phyloP scores from a whole-genome alignment of 1,140 invertebrate genomes.

The Glossosoma conforme region DNA sequence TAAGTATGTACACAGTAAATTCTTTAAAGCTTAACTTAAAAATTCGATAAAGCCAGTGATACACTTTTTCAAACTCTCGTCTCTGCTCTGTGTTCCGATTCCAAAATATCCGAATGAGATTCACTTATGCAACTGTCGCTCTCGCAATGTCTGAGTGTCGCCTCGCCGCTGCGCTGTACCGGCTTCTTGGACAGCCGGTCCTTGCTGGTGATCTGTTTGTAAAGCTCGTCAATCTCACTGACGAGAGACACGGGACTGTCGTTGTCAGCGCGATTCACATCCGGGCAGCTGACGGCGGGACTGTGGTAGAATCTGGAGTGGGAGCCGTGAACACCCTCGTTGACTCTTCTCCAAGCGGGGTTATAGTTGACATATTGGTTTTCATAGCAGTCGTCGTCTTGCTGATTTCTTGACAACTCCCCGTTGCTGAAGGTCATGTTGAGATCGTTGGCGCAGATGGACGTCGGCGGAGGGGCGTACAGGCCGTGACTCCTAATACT shows the following conservation, averaged over 20 bases:
- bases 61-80: constrained; percentile 22
- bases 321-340: constrained; percentile 36
- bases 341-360: constrained; percentile 43
- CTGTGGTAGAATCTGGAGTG: constrained; percentile 45
- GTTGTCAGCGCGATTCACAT: constrained; percentile 39
- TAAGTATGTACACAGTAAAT: background rate
- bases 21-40: background rate
- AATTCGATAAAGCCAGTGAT: background rate
- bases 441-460: constrained; percentile 48
- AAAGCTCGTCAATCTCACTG: constrained; percentile 54
- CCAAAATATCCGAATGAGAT: constrained; percentile 39
- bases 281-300: constrained; percentile 43
- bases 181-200: constrained; percentile 37
- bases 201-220: constrained; percentile 52
- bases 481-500: constrained; percentile 56
- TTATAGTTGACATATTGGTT: constrained; percentile 49
- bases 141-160: constrained; percentile 41
- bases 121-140: constrained; percentile 49
- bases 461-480: constrained; percentile 53
- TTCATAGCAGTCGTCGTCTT: constrained; percentile 32
- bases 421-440: constrained; percentile 46
- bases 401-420: constrained; percentile 40
- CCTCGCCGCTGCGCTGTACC: constrained; percentile 39
- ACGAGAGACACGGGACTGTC: constrained; percentile 45
- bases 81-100: constrained; percentile 24